These are phyloP conservation scores for Cephus spinipes DNA, from an alignment of 2,888 invertebrate species.

Conservation along the genomic window DNA sequence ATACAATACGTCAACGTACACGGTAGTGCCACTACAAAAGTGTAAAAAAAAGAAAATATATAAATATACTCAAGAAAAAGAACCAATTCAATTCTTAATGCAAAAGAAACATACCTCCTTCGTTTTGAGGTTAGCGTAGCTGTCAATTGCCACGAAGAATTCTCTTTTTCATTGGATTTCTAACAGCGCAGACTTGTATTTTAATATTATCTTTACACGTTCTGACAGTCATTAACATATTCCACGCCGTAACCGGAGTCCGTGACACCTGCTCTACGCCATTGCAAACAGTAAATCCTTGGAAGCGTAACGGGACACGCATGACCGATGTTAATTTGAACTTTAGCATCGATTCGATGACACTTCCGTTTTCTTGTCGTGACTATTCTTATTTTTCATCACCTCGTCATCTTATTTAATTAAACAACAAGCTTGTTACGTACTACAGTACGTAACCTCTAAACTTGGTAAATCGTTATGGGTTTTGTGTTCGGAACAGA, in stretches of 20 bases:
- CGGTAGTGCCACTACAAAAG: neutral
- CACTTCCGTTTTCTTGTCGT: neutral
- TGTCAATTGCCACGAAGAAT: neutral
- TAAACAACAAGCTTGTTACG: neutral
- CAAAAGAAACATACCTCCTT: too few relatives aligned
- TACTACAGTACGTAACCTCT: neutral
- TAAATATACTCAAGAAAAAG: too few relatives aligned
- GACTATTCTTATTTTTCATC: neutral
- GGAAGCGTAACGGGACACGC: conserved; percentile 33
- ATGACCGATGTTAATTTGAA: conserved; percentile 25
- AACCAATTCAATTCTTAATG: too few relatives aligned
- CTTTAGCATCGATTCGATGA: conserved; percentile 6
- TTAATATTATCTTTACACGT: neutral
- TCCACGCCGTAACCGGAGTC: neutral
- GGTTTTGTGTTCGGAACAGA: neutral
- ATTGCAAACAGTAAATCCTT: conserved; percentile 5
- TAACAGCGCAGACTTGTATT: neutral
- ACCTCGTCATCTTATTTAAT: neutral
- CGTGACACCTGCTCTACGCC: neutral
- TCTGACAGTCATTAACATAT: neutral
- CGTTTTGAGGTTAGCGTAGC: neutral
- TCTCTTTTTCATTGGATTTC: neutral
- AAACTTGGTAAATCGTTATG: neutral
- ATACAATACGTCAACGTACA: neutral
- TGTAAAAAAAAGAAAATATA: too few relatives aligned